Percentiles rank a stretch among this genome's conserved stretches.
Conservation (phyloP, 2,888 invertebrate genomes). For the Eupithecia dodoneata region DNA sequence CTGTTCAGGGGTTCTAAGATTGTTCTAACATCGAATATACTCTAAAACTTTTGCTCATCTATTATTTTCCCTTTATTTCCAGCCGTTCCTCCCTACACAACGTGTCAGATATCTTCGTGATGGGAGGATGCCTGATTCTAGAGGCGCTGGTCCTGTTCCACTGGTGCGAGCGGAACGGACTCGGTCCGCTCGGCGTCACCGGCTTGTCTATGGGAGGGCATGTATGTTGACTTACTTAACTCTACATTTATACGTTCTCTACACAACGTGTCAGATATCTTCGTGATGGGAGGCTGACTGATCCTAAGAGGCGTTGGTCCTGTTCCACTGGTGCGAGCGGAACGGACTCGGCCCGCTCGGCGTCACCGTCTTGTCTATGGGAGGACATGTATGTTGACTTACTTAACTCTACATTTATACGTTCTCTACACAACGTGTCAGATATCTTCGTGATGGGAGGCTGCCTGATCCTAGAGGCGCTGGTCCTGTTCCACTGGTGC, state of each 20-base stretch:
- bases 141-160: constrained; percentile 96
- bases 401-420: not conserved
- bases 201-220: constrained; percentile 99
- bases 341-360: constrained; percentile 97
- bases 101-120: constrained; percentile 98
- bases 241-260: too few species aligned
- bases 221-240: too few species aligned
- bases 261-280: constrained; percentile 98
- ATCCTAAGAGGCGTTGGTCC: constrained; percentile 95
- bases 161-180: constrained; percentile 96
- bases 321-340: constrained; percentile 97
- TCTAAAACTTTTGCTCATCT: not conserved
- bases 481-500: constrained; percentile 97
- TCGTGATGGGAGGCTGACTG: constrained; percentile 99
- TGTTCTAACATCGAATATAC: too few species aligned
- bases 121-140: constrained; percentile 98
- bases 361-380: constrained; percentile 98
- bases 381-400: constrained; percentile 93
- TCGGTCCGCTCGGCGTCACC: constrained; percentile 96
- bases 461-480: constrained; percentile 95
- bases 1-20: too few species aligned
- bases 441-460: constrained; percentile 99
- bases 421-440: constrained; percentile 95
- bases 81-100: constrained; percentile 96
- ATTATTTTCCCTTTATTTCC: constrained; percentile 31